Evolutionary conservation across 2,888 invertebrate genomes (phyloP).

Genomic region (Autographa gamma): DNA sequence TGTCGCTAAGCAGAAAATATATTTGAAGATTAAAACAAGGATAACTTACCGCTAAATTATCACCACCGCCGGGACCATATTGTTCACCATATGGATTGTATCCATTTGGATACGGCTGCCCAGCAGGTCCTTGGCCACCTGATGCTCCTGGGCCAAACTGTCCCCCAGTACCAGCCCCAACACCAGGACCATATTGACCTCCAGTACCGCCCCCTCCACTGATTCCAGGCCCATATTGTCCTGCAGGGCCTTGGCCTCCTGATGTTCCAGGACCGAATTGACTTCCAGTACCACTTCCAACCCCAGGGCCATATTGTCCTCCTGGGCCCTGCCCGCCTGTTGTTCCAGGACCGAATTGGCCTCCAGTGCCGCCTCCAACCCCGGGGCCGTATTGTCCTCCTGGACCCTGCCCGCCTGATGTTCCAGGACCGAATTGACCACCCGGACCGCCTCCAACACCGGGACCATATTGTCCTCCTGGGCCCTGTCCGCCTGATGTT

Average conservation of each 20-base stretch:
- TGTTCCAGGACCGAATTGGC: conserved; percentile 3
- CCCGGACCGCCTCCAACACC: conserved; percentile 10
- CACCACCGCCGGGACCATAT: conserved; percentile 28
- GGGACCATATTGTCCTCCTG: conserved; percentile 11
- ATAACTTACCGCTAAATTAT: conserved; percentile 62
- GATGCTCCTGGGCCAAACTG: conserved; percentile 27
- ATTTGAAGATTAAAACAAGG: not conserved
- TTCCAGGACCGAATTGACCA: not conserved
- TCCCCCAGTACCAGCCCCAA: conserved; percentile 15
- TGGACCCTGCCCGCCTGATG: not conserved
- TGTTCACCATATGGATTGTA: conserved; percentile 24
- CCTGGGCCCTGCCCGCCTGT: conserved; percentile 9
- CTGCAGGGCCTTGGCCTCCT: conserved; percentile 8
- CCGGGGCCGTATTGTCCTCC: conserved; percentile 7
- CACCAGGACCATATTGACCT: conserved; percentile 25
- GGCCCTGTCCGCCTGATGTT: not conserved
- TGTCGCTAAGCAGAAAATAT: no score
- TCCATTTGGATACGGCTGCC: conserved; percentile 20
- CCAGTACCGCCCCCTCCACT: not conserved
- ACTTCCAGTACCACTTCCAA: conserved; percentile 8
- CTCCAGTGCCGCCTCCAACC: conserved; percentile 24
- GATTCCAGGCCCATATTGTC: conserved; percentile 23
- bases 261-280: conserved; percentile 13
- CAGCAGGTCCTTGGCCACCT: conserved; percentile 21
- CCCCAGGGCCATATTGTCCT: conserved; percentile 18